Evolutionary conservation across 2,113 vertebrate genomes (phyloP).

Genomic region (Salvelinus alpinus): DNA sequence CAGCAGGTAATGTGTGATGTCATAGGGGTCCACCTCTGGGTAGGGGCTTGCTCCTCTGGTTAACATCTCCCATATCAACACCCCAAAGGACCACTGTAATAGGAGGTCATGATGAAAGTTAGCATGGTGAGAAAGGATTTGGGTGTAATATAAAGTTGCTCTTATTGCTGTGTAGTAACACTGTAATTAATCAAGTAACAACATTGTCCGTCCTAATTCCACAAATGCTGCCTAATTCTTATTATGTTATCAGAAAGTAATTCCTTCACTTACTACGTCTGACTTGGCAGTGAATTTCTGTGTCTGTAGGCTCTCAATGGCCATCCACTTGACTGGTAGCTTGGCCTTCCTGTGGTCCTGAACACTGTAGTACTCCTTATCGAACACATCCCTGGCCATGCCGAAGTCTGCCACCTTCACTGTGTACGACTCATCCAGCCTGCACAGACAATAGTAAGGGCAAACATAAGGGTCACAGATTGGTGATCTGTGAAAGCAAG

Average conservation of each 20-base stretch:
- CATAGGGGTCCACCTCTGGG: slow-evolving; percentile 89
- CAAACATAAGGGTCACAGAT: not conserved
- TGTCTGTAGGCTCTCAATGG: slow-evolving; percentile 92
- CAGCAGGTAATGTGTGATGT: slow-evolving; percentile 84
- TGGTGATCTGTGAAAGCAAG: not conserved
- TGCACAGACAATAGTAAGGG: slow-evolving; percentile 42
- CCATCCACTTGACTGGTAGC: slow-evolving; percentile 98
- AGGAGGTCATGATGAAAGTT: not conserved
- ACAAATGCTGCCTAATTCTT: no score
- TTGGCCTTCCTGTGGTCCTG: slow-evolving; percentile 82
- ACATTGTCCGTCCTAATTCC: no score
- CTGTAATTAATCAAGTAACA: not conserved
- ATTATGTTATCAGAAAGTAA: not conserved
- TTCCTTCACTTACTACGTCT: slow-evolving; percentile 82
- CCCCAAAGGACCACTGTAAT: slow-evolving; percentile 92
- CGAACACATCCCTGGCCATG: slow-evolving; percentile 89
- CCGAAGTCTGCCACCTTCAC: slow-evolving; percentile 98
- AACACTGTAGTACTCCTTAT: slow-evolving; percentile 96
- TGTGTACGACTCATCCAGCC: slow-evolving; percentile 89
- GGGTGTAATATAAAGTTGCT: not conserved
- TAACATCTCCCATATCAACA: slow-evolving; percentile 95
- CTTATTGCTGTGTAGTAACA: not conserved
- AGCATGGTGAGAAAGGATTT: not conserved
- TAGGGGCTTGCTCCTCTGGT: slow-evolving; percentile 92
- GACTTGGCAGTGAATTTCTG: slow-evolving; percentile 97